phyloP scores from a whole-genome alignment of 2,797 vertebrate species.

The Xenops minutus region DNA sequence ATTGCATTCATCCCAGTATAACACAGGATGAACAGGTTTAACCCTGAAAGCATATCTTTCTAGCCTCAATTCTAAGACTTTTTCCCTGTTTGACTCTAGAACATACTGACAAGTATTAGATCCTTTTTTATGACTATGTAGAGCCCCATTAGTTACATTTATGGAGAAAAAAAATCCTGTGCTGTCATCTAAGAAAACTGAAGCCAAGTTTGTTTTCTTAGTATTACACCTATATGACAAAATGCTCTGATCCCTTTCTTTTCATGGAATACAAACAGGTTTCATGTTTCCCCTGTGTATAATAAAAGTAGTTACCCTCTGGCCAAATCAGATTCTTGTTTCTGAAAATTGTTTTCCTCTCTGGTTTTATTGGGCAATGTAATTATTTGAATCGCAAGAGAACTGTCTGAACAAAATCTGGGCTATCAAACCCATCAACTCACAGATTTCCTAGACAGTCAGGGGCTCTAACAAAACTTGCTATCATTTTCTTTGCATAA shows the following conservation, averaged over 20 bases:
- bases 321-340: slow-evolving; percentile 57
- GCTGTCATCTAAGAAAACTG: background rate
- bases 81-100: background rate
- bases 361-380: slow-evolving; percentile 32
- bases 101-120: background rate
- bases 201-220: slow-evolving; percentile 15
- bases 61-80: background rate
- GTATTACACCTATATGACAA: background rate
- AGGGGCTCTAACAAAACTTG: background rate
- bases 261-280: slow-evolving; percentile 49
- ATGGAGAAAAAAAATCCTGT: background rate
- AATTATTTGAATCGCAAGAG: slow-evolving; percentile 52
- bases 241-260: background rate
- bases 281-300: slow-evolving; percentile 61
- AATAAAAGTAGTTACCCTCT: slow-evolving; percentile 68
- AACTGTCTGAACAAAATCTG: slow-evolving; percentile 1
- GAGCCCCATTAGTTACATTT: background rate
- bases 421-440: background rate
- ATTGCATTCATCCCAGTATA: background rate
- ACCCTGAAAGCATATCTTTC: background rate
- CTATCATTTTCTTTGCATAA: slow-evolving; percentile 19
- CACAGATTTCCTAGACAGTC: slow-evolving; percentile 22
- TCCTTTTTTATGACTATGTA: background rate
- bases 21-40: background rate
- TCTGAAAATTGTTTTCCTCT: slow-evolving; percentile 36